Conservation (phyloP, 2,888 invertebrate genomes). For the Pandemis heparana region DNA sequence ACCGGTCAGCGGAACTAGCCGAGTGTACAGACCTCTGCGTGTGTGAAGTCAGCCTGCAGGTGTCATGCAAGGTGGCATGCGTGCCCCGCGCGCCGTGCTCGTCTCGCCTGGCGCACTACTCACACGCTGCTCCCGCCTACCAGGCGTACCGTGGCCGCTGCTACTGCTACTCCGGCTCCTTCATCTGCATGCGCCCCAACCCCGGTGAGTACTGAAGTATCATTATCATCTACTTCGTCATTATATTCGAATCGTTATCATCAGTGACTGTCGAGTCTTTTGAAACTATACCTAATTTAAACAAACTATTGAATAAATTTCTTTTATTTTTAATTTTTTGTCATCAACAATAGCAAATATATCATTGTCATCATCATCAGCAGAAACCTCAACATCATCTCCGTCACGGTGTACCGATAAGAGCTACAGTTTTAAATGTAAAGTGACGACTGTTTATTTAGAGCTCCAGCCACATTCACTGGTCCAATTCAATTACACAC, state of each 20-base stretch:
- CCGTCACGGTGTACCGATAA: no score
- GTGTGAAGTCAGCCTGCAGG: constrained; percentile 91
- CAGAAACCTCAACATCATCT: no score
- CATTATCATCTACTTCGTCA: neutral
- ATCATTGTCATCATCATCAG: no score
- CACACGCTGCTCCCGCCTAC: constrained; percentile 95
- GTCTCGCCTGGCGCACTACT: constrained; percentile 95
- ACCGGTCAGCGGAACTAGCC: constrained; percentile 92
- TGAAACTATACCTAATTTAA: no score
- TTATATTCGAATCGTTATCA: no score
- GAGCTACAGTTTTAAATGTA: no score
- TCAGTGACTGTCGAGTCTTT: no score
- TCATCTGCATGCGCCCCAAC: constrained; percentile 95
- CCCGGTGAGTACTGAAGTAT: constrained; percentile 65
- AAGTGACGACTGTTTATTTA: no score
- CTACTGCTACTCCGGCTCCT: constrained; percentile 95
- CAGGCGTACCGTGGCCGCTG: constrained; percentile 95
- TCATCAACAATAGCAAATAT: neutral
- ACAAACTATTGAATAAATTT: no score
- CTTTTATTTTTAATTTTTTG: no score
- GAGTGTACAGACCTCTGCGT: constrained; percentile 96
- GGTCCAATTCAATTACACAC: no score
- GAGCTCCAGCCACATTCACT: no score
- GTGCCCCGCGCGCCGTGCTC: constrained; percentile 95
- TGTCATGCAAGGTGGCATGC: constrained; percentile 95